These are phyloP conservation scores for Hoplodrina ambigua DNA, from an alignment of 2,888 invertebrate species.

Conservation along the genomic window DNA sequence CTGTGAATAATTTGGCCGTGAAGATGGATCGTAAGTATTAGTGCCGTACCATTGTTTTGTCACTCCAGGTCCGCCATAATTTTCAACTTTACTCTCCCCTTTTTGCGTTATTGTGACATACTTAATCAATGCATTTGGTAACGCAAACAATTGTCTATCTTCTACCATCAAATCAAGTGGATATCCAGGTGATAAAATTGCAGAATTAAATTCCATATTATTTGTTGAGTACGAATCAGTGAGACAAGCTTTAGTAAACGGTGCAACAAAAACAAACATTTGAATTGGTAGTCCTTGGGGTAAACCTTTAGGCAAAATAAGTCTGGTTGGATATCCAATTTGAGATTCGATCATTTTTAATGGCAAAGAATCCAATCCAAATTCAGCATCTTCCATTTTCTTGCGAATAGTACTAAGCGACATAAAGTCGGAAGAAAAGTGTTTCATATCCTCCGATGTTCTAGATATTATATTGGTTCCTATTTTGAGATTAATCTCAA, in stretches of 20 bases:
- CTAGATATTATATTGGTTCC: slow-evolving; percentile 92
- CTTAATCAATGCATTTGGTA: slow-evolving; percentile 83
- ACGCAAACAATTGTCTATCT: slow-evolving; percentile 79
- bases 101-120: slow-evolving; percentile 81
- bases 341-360: slow-evolving; percentile 87
- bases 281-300: slow-evolving; percentile 91
- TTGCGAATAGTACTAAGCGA: slow-evolving; percentile 91
- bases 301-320: slow-evolving; percentile 93
- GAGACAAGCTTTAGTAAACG: slow-evolving; percentile 80
- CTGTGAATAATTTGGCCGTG: slow-evolving; percentile 57
- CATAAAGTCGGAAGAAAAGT: slow-evolving; percentile 91
- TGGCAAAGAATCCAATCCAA: slow-evolving; percentile 87
- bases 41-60: slow-evolving; percentile 69
- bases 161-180: slow-evolving; percentile 93
- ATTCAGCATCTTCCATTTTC: slow-evolving; percentile 90
- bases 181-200: slow-evolving; percentile 91
- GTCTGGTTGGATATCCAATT: slow-evolving; percentile 92
- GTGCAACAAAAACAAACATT: slow-evolving; percentile 91
- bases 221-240: slow-evolving; percentile 79
- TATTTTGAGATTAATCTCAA: slow-evolving; percentile 90
- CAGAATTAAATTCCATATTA: slow-evolving; percentile 80
- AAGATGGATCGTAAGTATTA: slow-evolving; percentile 62
- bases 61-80: slow-evolving; percentile 64
- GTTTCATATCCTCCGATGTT: slow-evolving; percentile 91
- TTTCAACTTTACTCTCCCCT: slow-evolving; percentile 65